phyloP scores from a whole-genome alignment of 1,140 invertebrate species.

The Oryctes rhinoceros region DNA sequence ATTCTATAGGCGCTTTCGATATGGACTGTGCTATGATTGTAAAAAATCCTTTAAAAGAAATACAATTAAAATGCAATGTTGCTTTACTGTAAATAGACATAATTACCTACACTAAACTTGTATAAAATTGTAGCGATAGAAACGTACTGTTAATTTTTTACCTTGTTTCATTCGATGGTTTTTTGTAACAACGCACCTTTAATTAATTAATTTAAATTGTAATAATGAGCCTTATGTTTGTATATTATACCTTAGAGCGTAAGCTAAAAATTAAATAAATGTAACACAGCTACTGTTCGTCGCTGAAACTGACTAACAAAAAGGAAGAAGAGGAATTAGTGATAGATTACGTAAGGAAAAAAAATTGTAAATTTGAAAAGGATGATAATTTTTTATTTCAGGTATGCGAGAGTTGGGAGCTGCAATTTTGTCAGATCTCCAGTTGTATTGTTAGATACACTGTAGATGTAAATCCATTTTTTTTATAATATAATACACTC shows the following conservation, averaged over 20 bases:
- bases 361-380: no score
- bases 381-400: no score
- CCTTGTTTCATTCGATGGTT: background rate
- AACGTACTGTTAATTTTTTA: background rate
- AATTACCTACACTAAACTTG: background rate
- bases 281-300: background rate
- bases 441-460: no score
- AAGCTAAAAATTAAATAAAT: background rate
- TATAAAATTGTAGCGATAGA: background rate
- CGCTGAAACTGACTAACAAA: background rate
- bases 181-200: background rate
- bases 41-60: conserved; percentile 2
- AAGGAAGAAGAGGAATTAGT: background rate
- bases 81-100: conserved; percentile 22
- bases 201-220: background rate
- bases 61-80: conserved; percentile 26
- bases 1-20: conserved; percentile 2
- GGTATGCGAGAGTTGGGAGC: no score
- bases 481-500: no score
- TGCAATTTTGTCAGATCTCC: no score
- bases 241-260: conserved; percentile 4
- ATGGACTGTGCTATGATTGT: conserved; percentile 18
- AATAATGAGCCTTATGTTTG: conserved; percentile 20
- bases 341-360: no score
- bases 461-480: no score